Evolutionary conservation across 2,888 invertebrate genomes (phyloP), one percentile per base, ranked within the genome.

Genomic region (Tetragonula carbonaria): DNA sequence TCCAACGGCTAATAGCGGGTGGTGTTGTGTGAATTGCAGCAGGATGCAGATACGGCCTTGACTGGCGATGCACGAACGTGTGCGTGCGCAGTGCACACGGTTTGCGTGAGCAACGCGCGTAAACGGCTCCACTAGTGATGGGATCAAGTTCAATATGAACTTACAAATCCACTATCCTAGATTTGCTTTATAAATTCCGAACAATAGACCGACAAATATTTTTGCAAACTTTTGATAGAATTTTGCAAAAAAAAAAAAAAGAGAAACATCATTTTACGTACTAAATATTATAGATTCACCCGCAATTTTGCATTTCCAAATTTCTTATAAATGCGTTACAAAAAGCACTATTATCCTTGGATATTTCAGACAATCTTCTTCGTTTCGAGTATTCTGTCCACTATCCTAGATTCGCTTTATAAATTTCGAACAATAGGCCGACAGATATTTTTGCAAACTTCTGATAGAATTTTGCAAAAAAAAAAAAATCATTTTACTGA

Each of bases 31-130:
- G 86, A 86, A 80, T 84, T 85, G 74, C 84, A 77, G 88, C 90
- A 90, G 89, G 90, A 90, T 90, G 90, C 90, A 89, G 88, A 90
- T 89, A 89, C 85, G 90, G 90, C 90, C 90, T 90, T 90, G 90
- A 90, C 84, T 88, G 86, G 86, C 79, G 76, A 79, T 77, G 77
- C 72, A 70, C 78, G 82, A 75, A 73, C 80, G 79, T 76, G 73
- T 75, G 76, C 76, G 82, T 77, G 80, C 33, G n/a, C 67, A 55
- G 71, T 63, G 76, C 81, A 33, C 66, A 74, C 65, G 70, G 80
- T 75, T 68, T 82, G 83, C 73, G 82, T 74, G 83, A 76, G 73
- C 67, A 57, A 67, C 62, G 38, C n/a, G 50, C 72, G n/a, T 38
- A 50, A 62, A 11, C 18, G 45, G 28, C 33, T 16, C 55, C 21